Evolutionary conservation across 2,113 vertebrate genomes (phyloP), one percentile per base, ranked within the genome.

Genomic region (Murina feae): DNA sequence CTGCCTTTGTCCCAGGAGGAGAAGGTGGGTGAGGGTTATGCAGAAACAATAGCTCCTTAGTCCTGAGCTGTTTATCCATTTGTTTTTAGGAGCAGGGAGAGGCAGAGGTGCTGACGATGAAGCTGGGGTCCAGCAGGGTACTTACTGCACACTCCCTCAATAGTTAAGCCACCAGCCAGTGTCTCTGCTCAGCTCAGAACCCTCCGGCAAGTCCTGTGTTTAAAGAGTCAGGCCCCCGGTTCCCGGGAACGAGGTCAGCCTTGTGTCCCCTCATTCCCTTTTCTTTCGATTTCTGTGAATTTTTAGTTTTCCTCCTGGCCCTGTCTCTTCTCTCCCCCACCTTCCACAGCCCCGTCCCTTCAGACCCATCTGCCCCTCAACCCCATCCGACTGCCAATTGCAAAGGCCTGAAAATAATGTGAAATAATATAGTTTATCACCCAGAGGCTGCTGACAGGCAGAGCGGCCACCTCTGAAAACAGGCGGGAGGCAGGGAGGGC

Each of bases 391-490:
- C 95, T 98, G 95, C 97, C 98, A 97, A 97, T 97, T 98, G 97
- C 98, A 98, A 98, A 97, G 98, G 98, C 98, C 98, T 97, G 98
- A 97, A 98, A 98, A 98, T 97, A 97, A 98, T 97, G 98, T 98
- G 98, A 98, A 98, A 98, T 98, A 98, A 98, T 98, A 98, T 98
- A 98, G 98, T 97, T 98, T 98, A 98, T 98, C 98, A 98, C 98
- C 98, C 98, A 97, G 93, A 97, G 97, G 98, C 98, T 98, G 98
- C 98, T 98, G 98, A 98, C 98, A 98, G 97, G 95, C 97, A 96
- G 96, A 47, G 93, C 79, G 97, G 97, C 98, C 97, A 97, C 98
- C 97, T 97, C 98, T 98, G 97, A 98, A 98, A 98, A 98, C 97
- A 98, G 98, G 98, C 98, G 68, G 97, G 98, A 98, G 98, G 98